Percentiles rank a stretch among this genome's conserved stretches.
Evolutionary conservation across 1,140 invertebrate species (phyloP).

Genomic region (Mylabris phalerata): DNA sequence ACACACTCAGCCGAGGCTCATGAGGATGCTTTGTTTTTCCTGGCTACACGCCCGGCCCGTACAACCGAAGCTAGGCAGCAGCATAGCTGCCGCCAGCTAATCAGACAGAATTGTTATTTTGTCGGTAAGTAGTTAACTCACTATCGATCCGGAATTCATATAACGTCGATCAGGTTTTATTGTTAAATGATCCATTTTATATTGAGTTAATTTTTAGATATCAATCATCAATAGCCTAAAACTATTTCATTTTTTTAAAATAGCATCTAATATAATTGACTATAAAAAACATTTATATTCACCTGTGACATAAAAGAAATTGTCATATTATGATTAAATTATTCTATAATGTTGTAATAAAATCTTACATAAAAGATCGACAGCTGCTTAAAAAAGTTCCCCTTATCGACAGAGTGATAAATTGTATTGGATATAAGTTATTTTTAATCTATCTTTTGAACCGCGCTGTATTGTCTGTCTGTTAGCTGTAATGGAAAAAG

Average conservation of each 20-base stretch:
- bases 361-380: no score
- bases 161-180: not conserved
- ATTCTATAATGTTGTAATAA: no score
- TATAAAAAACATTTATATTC: no score
- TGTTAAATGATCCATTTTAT: no score
- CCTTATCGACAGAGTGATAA: slow-evolving; percentile 28
- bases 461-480: slow-evolving; percentile 31
- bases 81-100: slow-evolving; percentile 28
- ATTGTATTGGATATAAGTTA: slow-evolving; percentile 31
- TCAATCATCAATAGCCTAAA: no score
- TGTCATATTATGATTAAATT: no score
- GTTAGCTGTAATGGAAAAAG: slow-evolving; percentile 36
- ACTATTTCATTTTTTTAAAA: no score
- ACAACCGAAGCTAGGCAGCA: slow-evolving; percentile 14
- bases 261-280: no score
- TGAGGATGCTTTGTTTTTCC: slow-evolving; percentile 38
- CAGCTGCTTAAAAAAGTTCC: not conserved
- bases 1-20: slow-evolving; percentile 38
- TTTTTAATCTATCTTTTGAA: slow-evolving; percentile 30
- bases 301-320: no score
- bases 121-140: slow-evolving; percentile 30
- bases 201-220: no score
- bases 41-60: slow-evolving; percentile 30
- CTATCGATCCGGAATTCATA: slow-evolving; percentile 24
- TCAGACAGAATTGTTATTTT: slow-evolving; percentile 35